A percentile compares a stretch with the other conserved stretches of the same genome.
phyloP scores from a whole-genome alignment of 2,888 invertebrate species.

The Nasonia oneida region DNA sequence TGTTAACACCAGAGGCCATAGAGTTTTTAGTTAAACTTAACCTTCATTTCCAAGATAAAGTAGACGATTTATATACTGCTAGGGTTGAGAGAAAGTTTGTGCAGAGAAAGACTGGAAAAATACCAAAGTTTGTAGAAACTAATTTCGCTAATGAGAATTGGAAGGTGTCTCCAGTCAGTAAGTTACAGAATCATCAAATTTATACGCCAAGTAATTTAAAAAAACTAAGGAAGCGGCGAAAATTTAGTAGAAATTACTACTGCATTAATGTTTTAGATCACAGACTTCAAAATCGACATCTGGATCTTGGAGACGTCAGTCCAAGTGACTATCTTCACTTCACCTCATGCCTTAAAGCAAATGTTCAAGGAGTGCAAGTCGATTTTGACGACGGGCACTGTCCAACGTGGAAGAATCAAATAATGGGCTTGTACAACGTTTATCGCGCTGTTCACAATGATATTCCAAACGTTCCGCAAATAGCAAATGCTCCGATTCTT shows the following conservation, averaged over 20 bases:
- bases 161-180: slow-evolving; percentile 82
- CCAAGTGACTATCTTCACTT: slow-evolving; percentile 83
- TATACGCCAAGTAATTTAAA: background rate
- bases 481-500: slow-evolving; percentile 82
- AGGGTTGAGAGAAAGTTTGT: slow-evolving; percentile 78
- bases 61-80: slow-evolving; percentile 80
- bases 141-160: slow-evolving; percentile 80
- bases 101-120: slow-evolving; percentile 71
- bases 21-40: slow-evolving; percentile 82
- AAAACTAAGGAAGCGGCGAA: background rate
- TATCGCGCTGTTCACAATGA: slow-evolving; percentile 81
- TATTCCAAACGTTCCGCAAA: slow-evolving; percentile 80
- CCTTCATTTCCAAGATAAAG: slow-evolving; percentile 80
- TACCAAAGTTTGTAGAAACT: slow-evolving; percentile 79
- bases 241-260: background rate
- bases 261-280: slow-evolving; percentile 60
- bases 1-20: slow-evolving; percentile 82
- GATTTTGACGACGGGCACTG: slow-evolving; percentile 88
- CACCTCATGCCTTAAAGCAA: slow-evolving; percentile 80
- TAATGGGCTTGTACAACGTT: slow-evolving; percentile 84
- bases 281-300: slow-evolving; percentile 78
- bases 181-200: slow-evolving; percentile 61
- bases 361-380: slow-evolving; percentile 83
- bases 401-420: slow-evolving; percentile 86
- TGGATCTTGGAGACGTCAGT: slow-evolving; percentile 85